A percentile compares a stretch with the other conserved stretches of the same genome.
Conservation (phyloP, 2,113 vertebrate species). For the Gasterosteus nipponicus region DNA sequence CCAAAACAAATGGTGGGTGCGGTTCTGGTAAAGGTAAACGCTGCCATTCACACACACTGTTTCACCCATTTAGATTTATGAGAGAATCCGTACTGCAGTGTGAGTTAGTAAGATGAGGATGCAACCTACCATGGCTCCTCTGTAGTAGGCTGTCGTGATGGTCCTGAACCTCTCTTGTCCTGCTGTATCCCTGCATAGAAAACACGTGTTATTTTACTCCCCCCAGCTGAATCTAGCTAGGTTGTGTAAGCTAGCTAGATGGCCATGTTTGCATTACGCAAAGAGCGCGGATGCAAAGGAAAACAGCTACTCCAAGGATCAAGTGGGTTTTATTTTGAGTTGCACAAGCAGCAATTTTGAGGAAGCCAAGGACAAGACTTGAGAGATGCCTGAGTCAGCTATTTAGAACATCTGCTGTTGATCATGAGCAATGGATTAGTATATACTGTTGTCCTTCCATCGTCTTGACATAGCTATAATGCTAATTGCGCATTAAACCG, state of each 20-base stretch:
- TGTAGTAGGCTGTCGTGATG: constrained; percentile 96
- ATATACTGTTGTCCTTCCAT: background rate
- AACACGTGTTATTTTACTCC: background rate
- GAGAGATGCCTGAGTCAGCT: background rate
- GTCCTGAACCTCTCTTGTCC: constrained; percentile 96
- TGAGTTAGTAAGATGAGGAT: background rate
- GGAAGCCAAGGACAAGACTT: background rate
- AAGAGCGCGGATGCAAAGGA: background rate
- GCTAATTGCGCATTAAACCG: background rate
- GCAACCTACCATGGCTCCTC: constrained; percentile 92
- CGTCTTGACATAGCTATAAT: background rate
- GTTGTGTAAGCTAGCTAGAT: background rate
- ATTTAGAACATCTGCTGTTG: background rate
- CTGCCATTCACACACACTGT: too few species aligned
- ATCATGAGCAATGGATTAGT: background rate
- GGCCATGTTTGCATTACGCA: too few species aligned
- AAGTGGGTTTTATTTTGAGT: background rate
- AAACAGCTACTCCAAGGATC: background rate
- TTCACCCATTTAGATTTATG: too few species aligned
- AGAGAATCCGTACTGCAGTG: too few species aligned
- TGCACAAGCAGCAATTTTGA: background rate
- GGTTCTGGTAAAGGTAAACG: too few species aligned
- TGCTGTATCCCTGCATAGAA: constrained; percentile 89
- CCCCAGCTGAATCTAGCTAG: background rate
- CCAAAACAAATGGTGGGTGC: too few species aligned